These are phyloP conservation scores for Macropus fuliginosus DNA, from an alignment of 2,797 vertebrate species.

Conservation along the genomic window DNA sequence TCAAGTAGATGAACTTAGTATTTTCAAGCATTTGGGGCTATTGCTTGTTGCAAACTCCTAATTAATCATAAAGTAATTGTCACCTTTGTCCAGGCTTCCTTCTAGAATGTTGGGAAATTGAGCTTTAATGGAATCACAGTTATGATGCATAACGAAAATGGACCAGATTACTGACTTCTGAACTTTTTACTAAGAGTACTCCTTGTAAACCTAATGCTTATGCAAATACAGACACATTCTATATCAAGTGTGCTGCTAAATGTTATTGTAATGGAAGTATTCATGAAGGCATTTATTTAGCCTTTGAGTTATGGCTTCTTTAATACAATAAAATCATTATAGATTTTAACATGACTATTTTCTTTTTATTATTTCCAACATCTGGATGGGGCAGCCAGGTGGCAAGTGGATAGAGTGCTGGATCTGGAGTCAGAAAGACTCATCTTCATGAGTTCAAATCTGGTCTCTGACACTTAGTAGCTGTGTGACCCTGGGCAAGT, in stretches of 20 bases:
- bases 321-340: slow-evolving; percentile 18
- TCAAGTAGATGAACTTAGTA: neutral
- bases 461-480: neutral
- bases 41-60: neutral
- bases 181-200: neutral
- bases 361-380: neutral
- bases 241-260: neutral
- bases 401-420: neutral
- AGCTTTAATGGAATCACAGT: neutral
- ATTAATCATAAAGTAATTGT: neutral
- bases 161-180: neutral
- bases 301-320: slow-evolving; percentile 5
- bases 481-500: neutral
- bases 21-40: neutral
- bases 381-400: neutral
- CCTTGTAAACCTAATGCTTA: neutral
- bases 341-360: neutral
- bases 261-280: neutral
- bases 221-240: neutral
- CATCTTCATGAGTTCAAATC: neutral
- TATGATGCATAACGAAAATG: neutral
- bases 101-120: neutral
- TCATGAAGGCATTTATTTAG: neutral
- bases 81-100: neutral
- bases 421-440: neutral